These are phyloP conservation scores for Eulemur rubriventer DNA, from an alignment of 2,797 vertebrate genomes.

Conservation along the genomic window DNA sequence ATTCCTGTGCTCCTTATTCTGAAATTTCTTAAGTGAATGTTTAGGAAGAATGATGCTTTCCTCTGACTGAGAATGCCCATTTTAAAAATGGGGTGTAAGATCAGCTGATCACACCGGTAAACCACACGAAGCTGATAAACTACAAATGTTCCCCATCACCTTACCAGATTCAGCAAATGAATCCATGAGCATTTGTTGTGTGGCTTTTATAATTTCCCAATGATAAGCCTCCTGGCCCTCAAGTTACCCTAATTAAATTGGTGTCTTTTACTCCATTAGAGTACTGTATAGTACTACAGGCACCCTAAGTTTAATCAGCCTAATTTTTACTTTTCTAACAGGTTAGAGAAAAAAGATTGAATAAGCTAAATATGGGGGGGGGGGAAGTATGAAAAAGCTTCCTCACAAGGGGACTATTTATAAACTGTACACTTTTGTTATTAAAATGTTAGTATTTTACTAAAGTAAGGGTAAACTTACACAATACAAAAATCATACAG, in stretches of 20 bases:
- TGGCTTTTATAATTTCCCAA: background rate
- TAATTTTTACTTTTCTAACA: slow-evolving; percentile 46
- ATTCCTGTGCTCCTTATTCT: background rate
- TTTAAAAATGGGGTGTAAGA: background rate
- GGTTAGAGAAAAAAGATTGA: background rate
- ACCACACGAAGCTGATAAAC: background rate
- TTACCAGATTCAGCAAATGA: background rate
- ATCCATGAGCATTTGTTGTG: background rate
- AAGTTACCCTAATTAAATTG: background rate
- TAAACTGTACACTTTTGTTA: background rate
- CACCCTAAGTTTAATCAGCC: background rate
- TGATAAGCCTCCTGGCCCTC: background rate
- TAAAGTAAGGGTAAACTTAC: slow-evolving; percentile 26
- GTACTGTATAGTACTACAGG: background rate
- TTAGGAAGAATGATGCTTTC: background rate
- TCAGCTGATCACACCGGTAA: background rate
- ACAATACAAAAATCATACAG: background rate
- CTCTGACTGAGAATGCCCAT: slow-evolving; percentile 14
- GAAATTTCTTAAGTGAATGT: background rate
- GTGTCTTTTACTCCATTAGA: background rate
- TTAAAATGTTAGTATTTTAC: slow-evolving; percentile 54
- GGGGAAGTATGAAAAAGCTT: background rate
- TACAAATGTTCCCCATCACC: background rate
- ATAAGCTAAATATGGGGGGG: background rate
- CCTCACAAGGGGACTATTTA: background rate